phyloP scores from a whole-genome alignment of 2,797 vertebrate species.

The Pipistrellus kuhlii region DNA sequence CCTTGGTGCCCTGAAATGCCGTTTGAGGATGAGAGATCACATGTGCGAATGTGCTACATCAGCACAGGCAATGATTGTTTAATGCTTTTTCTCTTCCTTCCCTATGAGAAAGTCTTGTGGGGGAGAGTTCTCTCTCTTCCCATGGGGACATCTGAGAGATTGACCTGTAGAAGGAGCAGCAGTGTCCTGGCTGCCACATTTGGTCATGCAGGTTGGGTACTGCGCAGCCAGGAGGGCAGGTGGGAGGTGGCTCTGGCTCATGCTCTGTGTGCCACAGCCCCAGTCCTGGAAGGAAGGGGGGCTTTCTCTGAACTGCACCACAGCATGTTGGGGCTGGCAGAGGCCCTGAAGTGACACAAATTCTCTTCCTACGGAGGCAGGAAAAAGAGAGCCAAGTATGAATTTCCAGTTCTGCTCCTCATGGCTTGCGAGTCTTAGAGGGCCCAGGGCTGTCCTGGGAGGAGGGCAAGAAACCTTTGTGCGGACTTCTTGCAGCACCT shows the following conservation, averaged over 20 bases:
- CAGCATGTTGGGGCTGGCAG: not conserved
- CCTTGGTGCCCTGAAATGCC: too few species aligned
- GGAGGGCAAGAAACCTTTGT: not conserved
- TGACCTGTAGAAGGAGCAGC: not conserved
- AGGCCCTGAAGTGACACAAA: not conserved
- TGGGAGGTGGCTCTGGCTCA: not conserved
- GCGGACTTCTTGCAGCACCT: not conserved
- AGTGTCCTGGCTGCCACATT: not conserved
- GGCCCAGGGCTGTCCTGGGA: not conserved
- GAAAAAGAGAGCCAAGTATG: not conserved
- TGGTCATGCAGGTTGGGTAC: not conserved
- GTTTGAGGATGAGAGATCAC: not conserved
- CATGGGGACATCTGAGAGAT: not conserved
- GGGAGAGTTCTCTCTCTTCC: not conserved
- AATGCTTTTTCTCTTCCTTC: constrained; percentile 22
- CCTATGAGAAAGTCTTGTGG: not conserved
- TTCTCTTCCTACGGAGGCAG: not conserved
- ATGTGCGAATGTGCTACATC: not conserved
- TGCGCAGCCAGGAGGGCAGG: not conserved
- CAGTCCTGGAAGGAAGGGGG: not conserved
- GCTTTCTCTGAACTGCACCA: not conserved
- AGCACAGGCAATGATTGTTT: not conserved
- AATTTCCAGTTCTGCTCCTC: not conserved
- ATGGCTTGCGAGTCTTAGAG: not conserved
- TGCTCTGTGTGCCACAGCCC: not conserved